Percentiles rank a stretch among this genome's conserved stretches.
Conservation (phyloP, 2,888 invertebrate genomes). For the Hypselothyrea guttata region DNA sequence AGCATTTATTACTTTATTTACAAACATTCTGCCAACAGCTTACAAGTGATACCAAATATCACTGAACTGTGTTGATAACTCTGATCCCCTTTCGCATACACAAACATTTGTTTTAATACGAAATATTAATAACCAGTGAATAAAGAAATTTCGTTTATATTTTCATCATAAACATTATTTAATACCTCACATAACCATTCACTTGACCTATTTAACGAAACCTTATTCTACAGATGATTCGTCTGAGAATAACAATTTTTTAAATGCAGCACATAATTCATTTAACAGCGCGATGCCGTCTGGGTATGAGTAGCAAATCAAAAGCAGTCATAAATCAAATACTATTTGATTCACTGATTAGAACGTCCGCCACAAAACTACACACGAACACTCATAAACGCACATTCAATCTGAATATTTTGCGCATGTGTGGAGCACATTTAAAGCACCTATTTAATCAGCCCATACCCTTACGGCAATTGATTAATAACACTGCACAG, state of each 20-base stretch:
- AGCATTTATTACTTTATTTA: conserved; percentile 40
- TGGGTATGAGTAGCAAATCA: conserved; percentile 44
- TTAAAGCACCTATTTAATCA: conserved; percentile 69
- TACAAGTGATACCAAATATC: conserved; percentile 22
- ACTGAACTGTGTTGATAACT: conserved; percentile 10
- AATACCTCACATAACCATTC: not conserved
- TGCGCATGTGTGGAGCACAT: conserved; percentile 24
- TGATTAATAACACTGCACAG: conserved; percentile 67
- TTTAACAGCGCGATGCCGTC: conserved; percentile 42
- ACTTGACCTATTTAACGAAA: conserved; percentile 32
- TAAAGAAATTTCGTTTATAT: not conserved
- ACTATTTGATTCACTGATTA: conserved; percentile 70
- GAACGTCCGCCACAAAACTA: conserved; percentile 26
- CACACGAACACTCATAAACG: not conserved
- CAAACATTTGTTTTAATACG: not conserved
- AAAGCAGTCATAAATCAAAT: conserved; percentile 66
- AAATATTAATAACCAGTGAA: conserved; percentile 6
- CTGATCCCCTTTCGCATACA: conserved; percentile 13
- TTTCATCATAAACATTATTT: not conserved
- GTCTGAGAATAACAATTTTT: conserved; percentile 22
- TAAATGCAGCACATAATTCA: conserved; percentile 50
- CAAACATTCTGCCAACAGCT: conserved; percentile 24
- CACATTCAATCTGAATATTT: too few species aligned
- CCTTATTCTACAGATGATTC: conserved; percentile 16
- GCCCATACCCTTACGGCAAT: conserved; percentile 44